Percentiles rank a stretch among this genome's conserved stretches.
These are phyloP conservation scores for Nineta flava DNA, from an alignment of 2,888 invertebrate species.

Conservation along the genomic window DNA sequence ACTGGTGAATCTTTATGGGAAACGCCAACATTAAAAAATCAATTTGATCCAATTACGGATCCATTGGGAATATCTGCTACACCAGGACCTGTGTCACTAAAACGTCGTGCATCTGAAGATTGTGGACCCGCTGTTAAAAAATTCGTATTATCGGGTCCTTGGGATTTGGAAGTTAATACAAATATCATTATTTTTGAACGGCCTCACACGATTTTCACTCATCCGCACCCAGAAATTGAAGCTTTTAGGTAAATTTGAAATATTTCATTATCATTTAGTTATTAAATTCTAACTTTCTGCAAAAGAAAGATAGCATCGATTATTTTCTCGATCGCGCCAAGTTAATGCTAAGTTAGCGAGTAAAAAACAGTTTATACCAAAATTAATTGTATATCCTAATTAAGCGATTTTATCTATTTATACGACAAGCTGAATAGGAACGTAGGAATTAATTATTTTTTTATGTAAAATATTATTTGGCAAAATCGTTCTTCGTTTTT, in stretches of 20 bases:
- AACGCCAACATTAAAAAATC: conserved; percentile 66
- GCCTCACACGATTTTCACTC: conserved; percentile 67
- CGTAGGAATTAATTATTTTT: too few species aligned
- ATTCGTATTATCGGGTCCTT: conserved; percentile 77
- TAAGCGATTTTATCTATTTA: too few species aligned
- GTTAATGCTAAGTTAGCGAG: too few species aligned
- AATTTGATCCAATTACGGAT: conserved; percentile 84
- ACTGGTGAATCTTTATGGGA: conserved; percentile 97
- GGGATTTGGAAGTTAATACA: conserved; percentile 87
- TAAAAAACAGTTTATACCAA: too few species aligned
- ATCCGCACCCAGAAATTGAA: conserved; percentile 91
- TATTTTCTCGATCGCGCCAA: too few species aligned
- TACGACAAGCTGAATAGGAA: too few species aligned
- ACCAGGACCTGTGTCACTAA: conserved; percentile 44
- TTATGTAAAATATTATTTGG: too few species aligned
- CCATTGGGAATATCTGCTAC: conserved; percentile 63
- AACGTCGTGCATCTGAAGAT: conserved; percentile 61
- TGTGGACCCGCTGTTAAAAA: conserved; percentile 64
- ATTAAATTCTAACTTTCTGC: too few species aligned
- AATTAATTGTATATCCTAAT: too few species aligned
- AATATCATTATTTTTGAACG: conserved; percentile 83
- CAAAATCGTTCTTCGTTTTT: too few species aligned
- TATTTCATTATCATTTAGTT: too few species aligned
- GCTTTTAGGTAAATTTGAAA: conserved; percentile 35
- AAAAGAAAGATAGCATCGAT: too few species aligned